These are phyloP conservation scores for Porites rus DNA, from an alignment of 92 coral and sea anemone species.

Conservation along the genomic window DNA sequence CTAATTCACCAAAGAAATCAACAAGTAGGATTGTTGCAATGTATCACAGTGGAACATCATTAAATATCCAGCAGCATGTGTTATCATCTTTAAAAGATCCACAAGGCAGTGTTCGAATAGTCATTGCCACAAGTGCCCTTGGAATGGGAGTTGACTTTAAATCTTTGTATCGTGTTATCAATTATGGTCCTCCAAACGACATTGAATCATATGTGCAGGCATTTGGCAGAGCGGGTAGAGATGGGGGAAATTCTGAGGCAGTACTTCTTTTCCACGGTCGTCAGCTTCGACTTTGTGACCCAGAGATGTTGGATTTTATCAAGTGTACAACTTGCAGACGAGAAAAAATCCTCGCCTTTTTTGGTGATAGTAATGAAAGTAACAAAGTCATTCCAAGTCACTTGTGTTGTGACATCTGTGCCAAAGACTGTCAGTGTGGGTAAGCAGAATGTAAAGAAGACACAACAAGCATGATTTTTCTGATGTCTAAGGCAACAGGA, in stretches of 20 bases:
- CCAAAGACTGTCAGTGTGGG: slow-evolving; percentile 35
- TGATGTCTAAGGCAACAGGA: not conserved
- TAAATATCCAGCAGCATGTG: slow-evolving; percentile 20
- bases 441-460: slow-evolving; percentile 21
- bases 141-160: slow-evolving; percentile 43
- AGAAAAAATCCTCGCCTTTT: not conserved
- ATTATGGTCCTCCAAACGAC: slow-evolving; percentile 28
- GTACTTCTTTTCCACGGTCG: no score
- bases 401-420: not conserved
- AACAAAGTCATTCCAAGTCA: not conserved
- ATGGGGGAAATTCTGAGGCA: no score
- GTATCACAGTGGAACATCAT: not conserved
- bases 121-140: slow-evolving; percentile 42
- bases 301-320: no score
- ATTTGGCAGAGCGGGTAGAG: not conserved
- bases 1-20: slow-evolving; percentile 7
- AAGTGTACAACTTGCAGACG: no score
- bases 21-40: slow-evolving; percentile 13
- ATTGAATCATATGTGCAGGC: slow-evolving; percentile 41
- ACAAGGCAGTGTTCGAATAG: slow-evolving; percentile 13
- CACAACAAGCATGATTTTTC: not conserved
- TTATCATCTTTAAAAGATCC: slow-evolving; percentile 14
- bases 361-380: not conserved
- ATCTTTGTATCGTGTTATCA: slow-evolving; percentile 13
- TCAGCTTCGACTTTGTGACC: no score